Base-by-base conservation (phyloP, 2,113 vertebrate genomes). In the Haplochromis vanheusdeni region DNA sequence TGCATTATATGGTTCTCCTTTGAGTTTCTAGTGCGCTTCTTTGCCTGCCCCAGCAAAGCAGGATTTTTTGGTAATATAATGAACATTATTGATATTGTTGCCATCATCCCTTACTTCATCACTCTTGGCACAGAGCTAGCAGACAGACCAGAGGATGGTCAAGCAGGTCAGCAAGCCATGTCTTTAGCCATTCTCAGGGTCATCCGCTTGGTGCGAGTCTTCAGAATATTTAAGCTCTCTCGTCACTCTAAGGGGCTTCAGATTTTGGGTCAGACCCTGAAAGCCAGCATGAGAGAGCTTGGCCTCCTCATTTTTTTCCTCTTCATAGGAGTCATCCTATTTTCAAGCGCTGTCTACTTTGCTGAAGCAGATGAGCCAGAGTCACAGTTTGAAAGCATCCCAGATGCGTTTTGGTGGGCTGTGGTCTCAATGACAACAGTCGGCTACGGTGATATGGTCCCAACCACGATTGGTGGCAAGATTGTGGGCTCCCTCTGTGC, bases 1-100 rank as follows among this genome's bases (percentile, higher is more conserved):
- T 99, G 99, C 95, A 99, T 99, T 93, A 99, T 99, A 95, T 99
- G 99, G 99, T 99, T 99, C 96, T 99, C 98, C 86, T 99, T 99
- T 28, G 99, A 99, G 94, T 99, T 99, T 94, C 94, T 99, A 93
- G 98, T 99, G 94, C 97, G 99, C 84, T 98, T 99, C 93, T 99
- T 99, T 4, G 98, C 99, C 93, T 99, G 98, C 86, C 98, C 98
- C 79, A 99, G 99, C 97, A 99, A 99, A 95, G 98, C 98, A 12
- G 97, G 97, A 3, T 99, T 99, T 96, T 99, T 99, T 96, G 98
- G 97, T 91, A 99, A 99, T 91, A 98, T 99, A 88, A 99, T 99
- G 99, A 99, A 99, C 96, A 99, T 98, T 89, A 99, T 99, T 91
- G 99, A 99, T 94, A 97, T 99, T 9, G 98, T 99, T 56, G 99